Evolutionary conservation across 2,888 invertebrate genomes (phyloP).

Genomic region (Sinopyrophorus schimmeli): DNA sequence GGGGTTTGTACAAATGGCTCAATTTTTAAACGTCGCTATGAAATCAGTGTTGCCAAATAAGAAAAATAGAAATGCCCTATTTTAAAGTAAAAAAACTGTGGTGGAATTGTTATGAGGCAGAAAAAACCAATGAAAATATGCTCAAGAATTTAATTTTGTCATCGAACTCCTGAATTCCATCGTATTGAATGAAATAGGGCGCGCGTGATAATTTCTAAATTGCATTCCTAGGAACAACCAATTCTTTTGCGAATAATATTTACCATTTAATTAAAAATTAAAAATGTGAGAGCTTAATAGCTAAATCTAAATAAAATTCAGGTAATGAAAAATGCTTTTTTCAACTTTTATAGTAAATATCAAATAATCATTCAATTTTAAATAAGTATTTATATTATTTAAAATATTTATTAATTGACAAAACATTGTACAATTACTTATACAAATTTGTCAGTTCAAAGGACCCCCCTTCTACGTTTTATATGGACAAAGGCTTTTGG

Average conservation of each 20-base stretch:
- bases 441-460: too few species aligned
- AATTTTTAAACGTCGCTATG: neutral
- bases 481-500: too few species aligned
- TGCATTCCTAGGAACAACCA: constrained; percentile 35
- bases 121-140: constrained; percentile 3
- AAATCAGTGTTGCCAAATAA: neutral
- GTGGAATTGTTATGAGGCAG: neutral
- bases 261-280: neutral
- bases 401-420: too few species aligned
- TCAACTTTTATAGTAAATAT: too few species aligned
- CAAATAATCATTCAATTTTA: too few species aligned
- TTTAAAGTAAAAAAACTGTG: neutral
- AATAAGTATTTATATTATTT: too few species aligned
- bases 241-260: constrained; percentile 5
- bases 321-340: too few species aligned
- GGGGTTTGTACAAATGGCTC: too few species aligned
- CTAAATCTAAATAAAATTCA: too few species aligned
- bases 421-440: too few species aligned
- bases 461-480: too few species aligned
- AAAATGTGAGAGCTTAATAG: too few species aligned
- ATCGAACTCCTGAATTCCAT: constrained; percentile 33
- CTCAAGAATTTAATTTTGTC: constrained; percentile 33
- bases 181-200: constrained; percentile 36
- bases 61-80: neutral
- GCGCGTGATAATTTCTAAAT: constrained; percentile 39